phyloP scores from a whole-genome alignment of 2,888 invertebrate genomes.

The Mechanitis messenoides region DNA sequence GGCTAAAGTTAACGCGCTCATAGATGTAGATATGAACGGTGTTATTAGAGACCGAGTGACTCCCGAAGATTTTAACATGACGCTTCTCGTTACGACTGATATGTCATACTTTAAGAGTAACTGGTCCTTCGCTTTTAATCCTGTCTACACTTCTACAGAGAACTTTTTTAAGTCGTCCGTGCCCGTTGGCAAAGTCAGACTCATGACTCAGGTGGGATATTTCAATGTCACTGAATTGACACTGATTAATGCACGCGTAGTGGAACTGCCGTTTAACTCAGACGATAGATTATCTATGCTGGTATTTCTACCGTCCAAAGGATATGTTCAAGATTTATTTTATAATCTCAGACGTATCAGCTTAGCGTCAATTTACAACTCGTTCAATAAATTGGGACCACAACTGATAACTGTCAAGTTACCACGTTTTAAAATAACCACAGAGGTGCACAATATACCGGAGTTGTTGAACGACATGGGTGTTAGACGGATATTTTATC shows the following conservation, averaged over 20 bases:
- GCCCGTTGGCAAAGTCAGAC: constrained; percentile 42
- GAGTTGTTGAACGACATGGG: constrained; percentile 60
- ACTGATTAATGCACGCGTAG: constrained; percentile 41
- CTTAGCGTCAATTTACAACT: constrained; percentile 46
- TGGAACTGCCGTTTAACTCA: constrained; percentile 46
- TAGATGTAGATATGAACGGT: constrained; percentile 38
- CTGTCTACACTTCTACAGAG: constrained; percentile 36
- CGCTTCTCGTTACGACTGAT: constrained; percentile 47
- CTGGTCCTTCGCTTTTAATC: constrained; percentile 50
- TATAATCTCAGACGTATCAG: constrained; percentile 42
- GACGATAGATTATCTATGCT: constrained; percentile 45
- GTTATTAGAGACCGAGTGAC: constrained; percentile 37
- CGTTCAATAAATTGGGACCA: constrained; percentile 34
- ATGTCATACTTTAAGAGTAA: constrained; percentile 45
- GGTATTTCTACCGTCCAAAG: constrained; percentile 43
- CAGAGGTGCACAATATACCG: constrained; percentile 45
- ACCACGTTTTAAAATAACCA: constrained; percentile 48
- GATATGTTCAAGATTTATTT: constrained; percentile 43
- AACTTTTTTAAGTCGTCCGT: constrained; percentile 38
- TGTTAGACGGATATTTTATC: constrained; percentile 50
- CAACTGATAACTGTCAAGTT: constrained; percentile 46
- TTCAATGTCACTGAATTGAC: constrained; percentile 45
- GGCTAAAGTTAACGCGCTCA: constrained; percentile 38
- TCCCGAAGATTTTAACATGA: constrained; percentile 44
- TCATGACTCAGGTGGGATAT: constrained; percentile 52